A percentile compares a stretch with the other conserved stretches of the same genome.
Conservation (phyloP, 2,888 invertebrate genomes). For the Volucella inanis region DNA sequence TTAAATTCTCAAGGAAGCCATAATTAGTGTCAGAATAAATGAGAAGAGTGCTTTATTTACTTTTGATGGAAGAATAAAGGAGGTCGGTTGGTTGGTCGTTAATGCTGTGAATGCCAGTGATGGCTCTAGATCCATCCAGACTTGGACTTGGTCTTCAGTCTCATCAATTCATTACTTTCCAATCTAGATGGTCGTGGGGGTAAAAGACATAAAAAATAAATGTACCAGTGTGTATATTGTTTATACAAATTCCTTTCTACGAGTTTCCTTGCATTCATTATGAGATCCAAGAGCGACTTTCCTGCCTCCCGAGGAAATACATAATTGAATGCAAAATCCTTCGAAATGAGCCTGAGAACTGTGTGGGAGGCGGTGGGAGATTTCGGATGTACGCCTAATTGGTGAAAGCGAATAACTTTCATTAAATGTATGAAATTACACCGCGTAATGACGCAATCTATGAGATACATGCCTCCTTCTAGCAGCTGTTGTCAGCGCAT, state of each 20-base stretch:
- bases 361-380: not conserved
- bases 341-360: not conserved
- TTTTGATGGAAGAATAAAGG: constrained; percentile 54
- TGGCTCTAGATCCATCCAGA: not conserved
- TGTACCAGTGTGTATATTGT: not conserved
- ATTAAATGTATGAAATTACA: constrained; percentile 46
- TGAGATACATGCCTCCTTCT: not conserved
- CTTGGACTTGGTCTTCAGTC: too few relatives aligned
- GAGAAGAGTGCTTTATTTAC: constrained; percentile 57
- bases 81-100: constrained; percentile 14
- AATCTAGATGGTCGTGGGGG: not conserved
- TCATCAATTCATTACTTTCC: constrained; percentile 32
- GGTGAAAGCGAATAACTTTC: constrained; percentile 45
- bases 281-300: constrained; percentile 8
- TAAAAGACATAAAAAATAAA: not conserved
- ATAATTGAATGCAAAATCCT: constrained; percentile 50
- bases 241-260: not conserved
- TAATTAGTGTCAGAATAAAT: constrained; percentile 73
- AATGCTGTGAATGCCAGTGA: constrained; percentile 14
- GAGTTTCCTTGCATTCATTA: constrained; percentile 33
- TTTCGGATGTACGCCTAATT: constrained; percentile 52
- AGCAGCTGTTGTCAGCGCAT: not conserved
- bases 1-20: constrained; percentile 74
- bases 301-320: not conserved
- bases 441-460: constrained; percentile 51